Evolutionary conservation across 2,888 invertebrate genomes (phyloP).

Genomic region (Hydriomena furcata): DNA sequence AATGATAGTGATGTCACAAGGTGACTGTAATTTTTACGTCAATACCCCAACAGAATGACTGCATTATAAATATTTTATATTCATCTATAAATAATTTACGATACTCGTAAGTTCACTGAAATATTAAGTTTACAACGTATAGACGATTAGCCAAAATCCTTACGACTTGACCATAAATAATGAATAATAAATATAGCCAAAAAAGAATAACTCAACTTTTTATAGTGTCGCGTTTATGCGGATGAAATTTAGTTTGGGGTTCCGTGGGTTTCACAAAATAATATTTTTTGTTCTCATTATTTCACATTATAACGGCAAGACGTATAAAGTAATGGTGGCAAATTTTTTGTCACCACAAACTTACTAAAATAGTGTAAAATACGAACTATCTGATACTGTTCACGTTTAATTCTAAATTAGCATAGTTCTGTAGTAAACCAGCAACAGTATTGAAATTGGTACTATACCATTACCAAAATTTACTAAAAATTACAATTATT

Average conservation of each 20-base stretch:
- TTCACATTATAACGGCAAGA: too few species aligned
- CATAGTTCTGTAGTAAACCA: too few species aligned
- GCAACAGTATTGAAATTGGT: too few species aligned
- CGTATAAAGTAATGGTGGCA: too few species aligned
- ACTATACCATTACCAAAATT: too few species aligned
- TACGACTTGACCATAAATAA: conserved; percentile 68
- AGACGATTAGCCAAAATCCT: conserved; percentile 70
- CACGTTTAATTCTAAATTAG: too few species aligned
- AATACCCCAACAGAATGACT: conserved; percentile 15
- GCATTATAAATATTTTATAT: conserved; percentile 26
- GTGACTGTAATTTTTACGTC: conserved; percentile 14
- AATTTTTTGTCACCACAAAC: too few species aligned
- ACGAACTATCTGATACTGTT: too few species aligned
- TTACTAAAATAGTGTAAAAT: too few species aligned
- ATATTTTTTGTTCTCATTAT: too few species aligned
- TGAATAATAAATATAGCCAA: conserved; percentile 57
- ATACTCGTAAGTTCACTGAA: conserved; percentile 53
- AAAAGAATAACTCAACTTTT: conserved; percentile 63
- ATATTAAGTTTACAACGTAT: conserved; percentile 53
- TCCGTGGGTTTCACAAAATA: conserved; percentile 38
- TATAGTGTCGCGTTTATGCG: conserved; percentile 64
- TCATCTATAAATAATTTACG: conserved; percentile 65
- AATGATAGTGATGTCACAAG: conserved; percentile 8
- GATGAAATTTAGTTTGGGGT: conserved; percentile 44
- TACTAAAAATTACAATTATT: too few species aligned